These are phyloP conservation scores for Helicoverpa zea DNA, from an alignment of 1,140 invertebrate genomes.

Conservation along the genomic window DNA sequence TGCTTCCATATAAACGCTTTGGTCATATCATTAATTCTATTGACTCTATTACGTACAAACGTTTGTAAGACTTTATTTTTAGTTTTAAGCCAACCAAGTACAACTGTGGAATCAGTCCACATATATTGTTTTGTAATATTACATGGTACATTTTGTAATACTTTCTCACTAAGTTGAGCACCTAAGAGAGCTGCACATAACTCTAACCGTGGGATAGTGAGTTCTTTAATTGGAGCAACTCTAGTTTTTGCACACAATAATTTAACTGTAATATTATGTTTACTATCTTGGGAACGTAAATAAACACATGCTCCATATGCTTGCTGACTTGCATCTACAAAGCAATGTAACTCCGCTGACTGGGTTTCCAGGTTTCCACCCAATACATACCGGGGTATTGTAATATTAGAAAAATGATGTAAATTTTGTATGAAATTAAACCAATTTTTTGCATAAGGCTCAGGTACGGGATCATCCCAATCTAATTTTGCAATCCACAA, in stretches of 20 bases:
- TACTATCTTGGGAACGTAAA: not conserved
- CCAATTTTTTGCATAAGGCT: not conserved
- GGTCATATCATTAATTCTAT: slow-evolving; percentile 53
- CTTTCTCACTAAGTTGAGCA: slow-evolving; percentile 25
- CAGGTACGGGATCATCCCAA: slow-evolving; percentile 67
- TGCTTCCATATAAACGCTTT: slow-evolving; percentile 16
- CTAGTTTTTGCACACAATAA: slow-evolving; percentile 32
- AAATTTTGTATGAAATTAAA: not conserved
- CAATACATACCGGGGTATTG: not conserved
- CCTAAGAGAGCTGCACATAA: slow-evolving; percentile 47
- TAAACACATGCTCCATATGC: slow-evolving; percentile 40
- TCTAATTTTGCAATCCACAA: slow-evolving; percentile 61
- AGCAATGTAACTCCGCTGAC: slow-evolving; percentile 35
- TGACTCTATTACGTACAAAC: slow-evolving; percentile 54
- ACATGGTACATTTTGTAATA: not conserved
- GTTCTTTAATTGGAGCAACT: slow-evolving; percentile 40
- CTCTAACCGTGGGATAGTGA: slow-evolving; percentile 54
- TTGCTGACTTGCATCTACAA: slow-evolving; percentile 10
- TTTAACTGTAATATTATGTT: not conserved
- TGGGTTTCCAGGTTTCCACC: not conserved
- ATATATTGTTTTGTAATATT: not conserved
- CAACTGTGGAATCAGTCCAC: slow-evolving; percentile 57
- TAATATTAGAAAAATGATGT: not conserved
- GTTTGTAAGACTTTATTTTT: slow-evolving; percentile 39
- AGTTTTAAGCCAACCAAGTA: slow-evolving; percentile 52